Conservation (phyloP, 2,113 vertebrate species). For the Cettia cetti region DNA sequence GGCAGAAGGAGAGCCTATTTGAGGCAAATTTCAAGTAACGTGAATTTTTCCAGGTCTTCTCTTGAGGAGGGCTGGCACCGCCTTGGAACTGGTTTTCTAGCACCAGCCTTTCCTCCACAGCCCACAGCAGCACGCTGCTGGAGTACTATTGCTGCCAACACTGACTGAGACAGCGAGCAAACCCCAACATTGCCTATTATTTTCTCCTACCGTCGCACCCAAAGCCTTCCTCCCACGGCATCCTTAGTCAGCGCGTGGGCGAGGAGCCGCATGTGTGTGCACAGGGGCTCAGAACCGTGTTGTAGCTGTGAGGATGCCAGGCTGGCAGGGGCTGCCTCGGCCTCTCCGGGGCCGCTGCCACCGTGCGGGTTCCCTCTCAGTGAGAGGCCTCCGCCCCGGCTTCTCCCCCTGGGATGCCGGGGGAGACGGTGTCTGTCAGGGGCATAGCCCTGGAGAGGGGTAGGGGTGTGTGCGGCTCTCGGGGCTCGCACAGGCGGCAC, state of each 20-base stretch:
- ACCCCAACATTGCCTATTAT: not conserved
- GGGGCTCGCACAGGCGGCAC: not conserved
- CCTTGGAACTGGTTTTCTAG: not conserved
- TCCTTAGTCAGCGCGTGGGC: conserved; percentile 2
- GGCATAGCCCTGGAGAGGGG: not conserved
- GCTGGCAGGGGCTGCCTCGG: not conserved
- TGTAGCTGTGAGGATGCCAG: not conserved
- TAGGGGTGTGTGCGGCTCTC: not conserved
- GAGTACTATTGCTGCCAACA: not conserved
- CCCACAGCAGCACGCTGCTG: not conserved
- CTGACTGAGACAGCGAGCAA: not conserved
- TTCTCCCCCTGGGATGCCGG: not conserved
- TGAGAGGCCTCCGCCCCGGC: not conserved
- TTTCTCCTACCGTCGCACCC: not conserved
- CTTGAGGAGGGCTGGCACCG: not conserved
- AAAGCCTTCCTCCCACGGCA: conserved; percentile 33
- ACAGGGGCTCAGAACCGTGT: not conserved
- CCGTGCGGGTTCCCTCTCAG: not conserved
- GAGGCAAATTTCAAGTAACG: not conserved
- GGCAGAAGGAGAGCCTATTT: not conserved
- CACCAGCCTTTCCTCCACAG: not conserved
- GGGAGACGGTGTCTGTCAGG: not conserved
- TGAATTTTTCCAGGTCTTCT: not conserved
- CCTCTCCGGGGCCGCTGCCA: not conserved
- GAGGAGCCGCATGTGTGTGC: not conserved